Evolutionary conservation across 2,888 invertebrate genomes (phyloP).

Genomic region (Hydrotaea cyrtoneurina): DNA sequence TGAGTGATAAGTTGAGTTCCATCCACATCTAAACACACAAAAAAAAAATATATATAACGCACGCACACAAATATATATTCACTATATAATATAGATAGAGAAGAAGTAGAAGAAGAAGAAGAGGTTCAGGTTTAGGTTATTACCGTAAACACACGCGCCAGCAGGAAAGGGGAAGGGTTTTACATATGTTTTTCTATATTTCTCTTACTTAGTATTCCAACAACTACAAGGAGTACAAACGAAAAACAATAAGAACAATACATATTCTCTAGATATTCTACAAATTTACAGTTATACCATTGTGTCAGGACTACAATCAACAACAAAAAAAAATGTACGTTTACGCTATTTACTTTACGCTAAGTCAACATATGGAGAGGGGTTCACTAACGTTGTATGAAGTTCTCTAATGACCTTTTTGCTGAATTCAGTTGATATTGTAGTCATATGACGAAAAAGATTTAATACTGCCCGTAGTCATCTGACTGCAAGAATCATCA

Average conservation of each 20-base stretch:
- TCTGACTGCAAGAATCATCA: conserved; percentile 68
- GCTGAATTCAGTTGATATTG: conserved; percentile 52
- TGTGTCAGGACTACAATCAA: conserved; percentile 21
- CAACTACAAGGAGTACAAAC: not conserved
- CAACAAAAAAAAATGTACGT: conserved; percentile 13
- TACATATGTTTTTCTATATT: not conserved
- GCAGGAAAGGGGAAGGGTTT: not conserved
- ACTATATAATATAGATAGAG: not conserved
- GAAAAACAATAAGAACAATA: not conserved
- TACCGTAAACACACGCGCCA: not conserved
- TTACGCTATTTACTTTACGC: not conserved
- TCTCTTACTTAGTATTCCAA: too few species aligned
- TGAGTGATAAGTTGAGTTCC: conserved; percentile 67
- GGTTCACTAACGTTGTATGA: conserved; percentile 20
- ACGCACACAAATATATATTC: too few species aligned
- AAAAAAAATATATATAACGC: too few species aligned
- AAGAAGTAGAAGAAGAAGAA: not conserved
- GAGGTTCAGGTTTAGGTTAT: not conserved
- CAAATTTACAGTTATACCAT: conserved; percentile 5
- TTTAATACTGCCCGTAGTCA: conserved; percentile 67
- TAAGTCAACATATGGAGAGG: not conserved
- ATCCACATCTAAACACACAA: too few species aligned
- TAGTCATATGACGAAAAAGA: conserved; percentile 67
- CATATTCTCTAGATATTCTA: not conserved
- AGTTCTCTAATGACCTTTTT: conserved; percentile 23